These are phyloP conservation scores for Bubo bubo DNA, from an alignment of 2,113 vertebrate genomes.

Conservation along the genomic window DNA sequence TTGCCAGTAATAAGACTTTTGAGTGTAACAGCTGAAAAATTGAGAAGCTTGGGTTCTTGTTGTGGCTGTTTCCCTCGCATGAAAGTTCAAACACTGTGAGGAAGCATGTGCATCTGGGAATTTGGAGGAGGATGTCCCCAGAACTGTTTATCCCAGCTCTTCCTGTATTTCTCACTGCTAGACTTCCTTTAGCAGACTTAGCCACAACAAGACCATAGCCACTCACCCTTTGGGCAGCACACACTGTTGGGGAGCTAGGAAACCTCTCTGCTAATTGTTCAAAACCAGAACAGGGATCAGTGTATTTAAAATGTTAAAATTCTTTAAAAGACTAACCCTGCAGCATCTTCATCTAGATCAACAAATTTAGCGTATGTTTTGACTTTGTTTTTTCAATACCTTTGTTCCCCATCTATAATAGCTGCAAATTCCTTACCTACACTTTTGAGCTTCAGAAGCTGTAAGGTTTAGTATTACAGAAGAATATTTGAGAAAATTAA, in stretches of 20 bases:
- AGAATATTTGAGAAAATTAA: neutral
- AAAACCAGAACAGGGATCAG: neutral
- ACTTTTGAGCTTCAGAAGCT: neutral
- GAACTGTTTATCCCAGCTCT: neutral
- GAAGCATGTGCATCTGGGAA: neutral
- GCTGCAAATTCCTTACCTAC: neutral
- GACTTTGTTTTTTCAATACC: neutral
- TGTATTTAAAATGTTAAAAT: neutral
- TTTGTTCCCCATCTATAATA: neutral
- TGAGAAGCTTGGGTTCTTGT: neutral
- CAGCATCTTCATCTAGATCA: neutral
- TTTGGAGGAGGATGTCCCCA: neutral
- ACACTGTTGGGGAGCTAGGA: neutral
- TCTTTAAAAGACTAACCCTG: neutral
- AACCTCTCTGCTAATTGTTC: neutral
- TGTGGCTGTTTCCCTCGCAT: neutral
- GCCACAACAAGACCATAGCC: neutral
- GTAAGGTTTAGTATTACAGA: neutral
- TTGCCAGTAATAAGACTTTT: neutral
- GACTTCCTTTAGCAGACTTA: neutral
- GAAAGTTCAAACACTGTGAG: neutral
- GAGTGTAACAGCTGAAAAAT: neutral
- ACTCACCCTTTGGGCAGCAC: neutral
- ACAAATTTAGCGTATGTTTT: neutral
- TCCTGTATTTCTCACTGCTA: neutral